Base-by-base conservation (phyloP, 2,797 vertebrate genomes). In the Sus cebifrons region DNA sequence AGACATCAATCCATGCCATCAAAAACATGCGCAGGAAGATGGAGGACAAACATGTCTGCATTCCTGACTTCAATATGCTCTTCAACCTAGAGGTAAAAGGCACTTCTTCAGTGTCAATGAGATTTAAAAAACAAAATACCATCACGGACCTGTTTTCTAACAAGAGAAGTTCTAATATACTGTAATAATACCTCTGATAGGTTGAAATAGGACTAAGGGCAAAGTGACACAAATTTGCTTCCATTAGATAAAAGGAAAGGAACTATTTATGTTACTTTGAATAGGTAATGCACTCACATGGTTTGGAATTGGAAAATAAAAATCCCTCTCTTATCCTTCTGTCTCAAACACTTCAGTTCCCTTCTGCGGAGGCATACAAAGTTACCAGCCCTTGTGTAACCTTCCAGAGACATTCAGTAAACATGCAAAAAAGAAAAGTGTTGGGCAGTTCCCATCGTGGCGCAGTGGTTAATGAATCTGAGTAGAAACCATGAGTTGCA, bases 1-100 rank as follows among this genome's bases (percentile, higher is more conserved):
- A 99, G 97, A 99, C 99, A 0, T 99, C 99, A 96, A 99, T 99
- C 98, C 99, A 99, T 6, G 99, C 99, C 98, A 99, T 99, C 98
- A 99, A 99, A 99, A 99, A 99, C 98, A 99, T 99, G 99, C 99
- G 99, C 87, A 99, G 99, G 98, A 99, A 99, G 98, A 99, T 99
- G 99, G 99, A 99, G 97, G 99, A 99, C 99, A 99, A 99, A 90
- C 99, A 99, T 2, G 98, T 99, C 97, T 99, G 99, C 98, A 99
- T 99, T 97, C 99, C 99, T 0, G 99, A 99, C 98, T 99, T 99
- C 98, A 99, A 99, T 98, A 98, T 99, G 12, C 99, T 99, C 98
- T 99, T 99, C 98, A 99, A 99, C 97, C 97, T 99, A 6, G 99
- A 99, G 99, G 99, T 99, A 98, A 98, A 49, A 79, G 32, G 54